A percentile compares a stretch with the other conserved stretches of the same genome.
Conservation (phyloP, 2,797 vertebrate genomes). For the Tapera naevia region DNA sequence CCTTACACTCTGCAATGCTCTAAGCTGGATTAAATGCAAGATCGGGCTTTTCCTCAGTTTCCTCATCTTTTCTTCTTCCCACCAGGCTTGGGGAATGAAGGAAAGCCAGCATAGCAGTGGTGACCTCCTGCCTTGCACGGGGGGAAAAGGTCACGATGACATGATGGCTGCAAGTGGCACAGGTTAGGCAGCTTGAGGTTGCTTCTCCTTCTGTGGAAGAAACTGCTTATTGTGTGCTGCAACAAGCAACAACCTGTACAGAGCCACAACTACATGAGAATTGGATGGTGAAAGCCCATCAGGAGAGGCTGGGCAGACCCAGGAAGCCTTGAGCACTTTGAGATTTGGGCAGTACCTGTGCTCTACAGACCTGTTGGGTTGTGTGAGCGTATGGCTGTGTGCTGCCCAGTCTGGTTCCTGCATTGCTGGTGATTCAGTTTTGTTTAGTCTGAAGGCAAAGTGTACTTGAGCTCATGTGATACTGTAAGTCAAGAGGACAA, state of each 20-base stretch:
- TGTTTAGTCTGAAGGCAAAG: not conserved
- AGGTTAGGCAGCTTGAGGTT: not conserved
- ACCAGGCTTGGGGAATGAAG: accelerated
- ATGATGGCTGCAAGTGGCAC: not conserved
- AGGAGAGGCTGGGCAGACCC: not conserved
- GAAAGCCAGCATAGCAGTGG: accelerated
- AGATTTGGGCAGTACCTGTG: accelerated
- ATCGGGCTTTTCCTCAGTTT: not conserved
- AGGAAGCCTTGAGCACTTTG: not conserved
- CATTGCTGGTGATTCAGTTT: not conserved
- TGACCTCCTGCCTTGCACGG: not conserved
- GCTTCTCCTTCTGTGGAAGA: not conserved
- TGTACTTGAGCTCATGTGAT: not conserved
- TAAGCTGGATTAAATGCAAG: not conserved
- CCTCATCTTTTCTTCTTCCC: not conserved
- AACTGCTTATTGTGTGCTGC: not conserved
- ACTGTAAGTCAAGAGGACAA: not conserved
- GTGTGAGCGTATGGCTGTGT: accelerated
- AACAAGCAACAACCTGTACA: not conserved
- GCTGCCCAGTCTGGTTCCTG: not conserved
- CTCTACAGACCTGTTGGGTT: not conserved
- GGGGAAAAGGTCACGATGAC: accelerated
- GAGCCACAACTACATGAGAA: not conserved
- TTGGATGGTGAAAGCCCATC: not conserved
- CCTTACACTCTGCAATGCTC: not conserved